A percentile compares a stretch with the other conserved stretches of the same genome.
Conservation (phyloP, 1,140 invertebrate species). For the Oscheius sp. region DNA sequence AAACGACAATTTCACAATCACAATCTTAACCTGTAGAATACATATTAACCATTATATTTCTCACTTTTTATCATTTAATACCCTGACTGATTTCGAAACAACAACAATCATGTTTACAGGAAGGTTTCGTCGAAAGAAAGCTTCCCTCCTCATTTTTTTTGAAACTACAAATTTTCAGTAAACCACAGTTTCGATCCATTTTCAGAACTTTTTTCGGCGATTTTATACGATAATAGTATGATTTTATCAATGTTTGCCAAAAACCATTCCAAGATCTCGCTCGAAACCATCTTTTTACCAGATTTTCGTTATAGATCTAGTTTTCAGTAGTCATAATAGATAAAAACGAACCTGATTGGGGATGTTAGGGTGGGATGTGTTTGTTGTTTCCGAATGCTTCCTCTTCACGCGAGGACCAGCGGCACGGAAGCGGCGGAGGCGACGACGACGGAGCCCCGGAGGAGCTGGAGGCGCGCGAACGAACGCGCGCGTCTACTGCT, state of each 20-base stretch:
- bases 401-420: slow-evolving; percentile 22
- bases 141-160: background rate
- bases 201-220: too few species aligned
- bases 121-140: background rate
- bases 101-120: too few species aligned
- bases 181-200: background rate
- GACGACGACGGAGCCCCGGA: background rate
- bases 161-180: background rate
- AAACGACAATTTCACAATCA: background rate
- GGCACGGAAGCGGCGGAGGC: slow-evolving; percentile 10
- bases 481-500: background rate
- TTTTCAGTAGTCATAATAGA: too few species aligned
- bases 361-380: slow-evolving; percentile 26
- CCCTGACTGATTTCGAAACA: background rate
- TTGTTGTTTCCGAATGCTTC: slow-evolving; percentile 15
- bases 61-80: background rate
- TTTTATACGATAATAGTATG: too few species aligned
- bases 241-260: too few species aligned
- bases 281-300: too few species aligned
- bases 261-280: too few species aligned
- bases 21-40: background rate
- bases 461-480: background rate
- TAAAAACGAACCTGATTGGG: background rate
- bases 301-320: too few species aligned
- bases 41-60: background rate